Percentiles rank a stretch among this genome's conserved stretches.
Conservation (phyloP, 2,888 invertebrate genomes). For the Cartodere bifasciata region DNA sequence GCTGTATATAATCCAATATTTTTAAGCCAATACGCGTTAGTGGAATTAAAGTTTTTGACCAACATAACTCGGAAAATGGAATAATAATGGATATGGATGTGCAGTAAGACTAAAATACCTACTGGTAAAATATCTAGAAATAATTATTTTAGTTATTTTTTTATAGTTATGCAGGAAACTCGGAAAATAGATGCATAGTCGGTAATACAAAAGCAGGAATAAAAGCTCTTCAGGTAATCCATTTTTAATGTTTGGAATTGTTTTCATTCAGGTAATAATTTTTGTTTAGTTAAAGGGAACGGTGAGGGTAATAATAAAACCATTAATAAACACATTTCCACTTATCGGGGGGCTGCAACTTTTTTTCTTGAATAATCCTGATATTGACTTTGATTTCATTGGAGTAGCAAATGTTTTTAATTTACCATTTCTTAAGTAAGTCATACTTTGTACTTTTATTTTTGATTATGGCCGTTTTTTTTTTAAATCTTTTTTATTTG, state of each 20-base stretch:
- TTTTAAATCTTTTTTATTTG: too few relatives aligned
- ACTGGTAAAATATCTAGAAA: too few relatives aligned
- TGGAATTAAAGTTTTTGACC: conserved; percentile 93
- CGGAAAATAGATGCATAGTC: conserved; percentile 83
- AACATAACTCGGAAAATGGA: conserved; percentile 83
- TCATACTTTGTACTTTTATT: too few relatives aligned
- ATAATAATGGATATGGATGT: conserved; percentile 96
- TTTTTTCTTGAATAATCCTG: conserved; percentile 8
- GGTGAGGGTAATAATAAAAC: conserved; percentile 6
- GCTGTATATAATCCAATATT: too few relatives aligned
- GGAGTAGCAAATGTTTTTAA: conserved; percentile 4
- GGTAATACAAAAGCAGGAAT: conserved; percentile 75
- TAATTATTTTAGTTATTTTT: too few relatives aligned
- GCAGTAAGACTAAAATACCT: too few relatives aligned
- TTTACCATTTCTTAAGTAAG: too few relatives aligned
- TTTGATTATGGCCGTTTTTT: too few relatives aligned
- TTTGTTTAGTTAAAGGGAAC: too few relatives aligned
- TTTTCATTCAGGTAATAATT: too few relatives aligned
- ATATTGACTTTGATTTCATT: conserved; percentile 4
- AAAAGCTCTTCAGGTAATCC: conserved; percentile 60
- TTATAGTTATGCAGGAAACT: conserved; percentile 89
- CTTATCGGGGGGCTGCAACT: conserved; percentile 7
- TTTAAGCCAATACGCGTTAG: conserved; percentile 83
- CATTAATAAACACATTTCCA: conserved; percentile 4
- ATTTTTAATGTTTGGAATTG: conserved; percentile 2